Conservation (phyloP, 2,113 vertebrate species). For the Gymnocephalus cernua region DNA sequence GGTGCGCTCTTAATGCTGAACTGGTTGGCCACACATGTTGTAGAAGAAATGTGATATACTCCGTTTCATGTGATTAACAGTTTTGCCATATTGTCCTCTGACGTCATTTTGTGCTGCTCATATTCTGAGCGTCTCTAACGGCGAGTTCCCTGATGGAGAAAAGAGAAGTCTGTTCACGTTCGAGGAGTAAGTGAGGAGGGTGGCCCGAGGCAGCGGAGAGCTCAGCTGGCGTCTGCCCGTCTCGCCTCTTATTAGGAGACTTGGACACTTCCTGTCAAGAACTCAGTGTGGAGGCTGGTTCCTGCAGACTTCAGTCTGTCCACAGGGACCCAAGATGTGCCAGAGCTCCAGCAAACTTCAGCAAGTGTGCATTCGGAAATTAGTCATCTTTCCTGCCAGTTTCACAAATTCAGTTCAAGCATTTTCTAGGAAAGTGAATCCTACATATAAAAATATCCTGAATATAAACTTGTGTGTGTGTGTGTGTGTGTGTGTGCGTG, state of each 20-base stretch:
- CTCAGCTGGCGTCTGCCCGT: slow-evolving; percentile 15
- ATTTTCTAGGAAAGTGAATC: too few species aligned
- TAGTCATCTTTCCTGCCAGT: too few species aligned
- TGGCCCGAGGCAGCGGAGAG: slow-evolving; percentile 5
- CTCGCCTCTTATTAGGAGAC: slow-evolving; percentile 14
- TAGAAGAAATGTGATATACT: too few species aligned
- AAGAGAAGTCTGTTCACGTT: background rate
- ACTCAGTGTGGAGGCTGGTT: background rate
- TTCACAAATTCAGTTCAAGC: background rate
- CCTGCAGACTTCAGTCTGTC: background rate
- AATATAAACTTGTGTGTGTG: too few species aligned
- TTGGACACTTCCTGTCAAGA: slow-evolving; percentile 29
- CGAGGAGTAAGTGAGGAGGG: background rate
- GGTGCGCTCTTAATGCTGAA: too few species aligned
- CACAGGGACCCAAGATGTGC: slow-evolving; percentile 2
- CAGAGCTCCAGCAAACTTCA: background rate
- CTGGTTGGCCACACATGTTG: too few species aligned
- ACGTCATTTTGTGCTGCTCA: background rate
- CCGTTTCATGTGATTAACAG: too few species aligned
- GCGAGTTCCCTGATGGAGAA: too few species aligned
- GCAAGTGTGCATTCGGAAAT: background rate
- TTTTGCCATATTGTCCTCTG: background rate
- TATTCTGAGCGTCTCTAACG: background rate
- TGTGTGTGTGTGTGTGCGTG: too few species aligned
- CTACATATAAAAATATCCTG: too few species aligned